A percentile compares a stretch with the other conserved stretches of the same genome.
These are phyloP conservation scores for Sesia bembeciformis DNA, from an alignment of 2,888 invertebrate species.

Conservation along the genomic window DNA sequence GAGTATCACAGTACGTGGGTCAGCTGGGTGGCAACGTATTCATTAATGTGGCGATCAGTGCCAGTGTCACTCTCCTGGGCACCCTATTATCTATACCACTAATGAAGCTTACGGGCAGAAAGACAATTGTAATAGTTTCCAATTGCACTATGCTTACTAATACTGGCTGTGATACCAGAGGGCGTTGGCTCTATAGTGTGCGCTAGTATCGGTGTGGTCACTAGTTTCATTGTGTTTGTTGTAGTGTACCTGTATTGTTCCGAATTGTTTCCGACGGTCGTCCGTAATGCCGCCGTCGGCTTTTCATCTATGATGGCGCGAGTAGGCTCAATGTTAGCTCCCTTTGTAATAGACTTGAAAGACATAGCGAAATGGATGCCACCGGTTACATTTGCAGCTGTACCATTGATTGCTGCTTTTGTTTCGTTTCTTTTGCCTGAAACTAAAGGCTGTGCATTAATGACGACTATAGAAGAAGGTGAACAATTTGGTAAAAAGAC, in stretches of 20 bases:
- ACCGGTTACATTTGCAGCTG: conserved; percentile 79
- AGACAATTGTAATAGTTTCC: conserved; percentile 76
- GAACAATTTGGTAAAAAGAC: conserved; percentile 70
- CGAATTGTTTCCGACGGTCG: conserved; percentile 91
- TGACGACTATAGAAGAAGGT: conserved; percentile 87
- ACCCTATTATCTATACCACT: conserved; percentile 77
- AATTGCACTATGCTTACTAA: conserved; percentile 76
- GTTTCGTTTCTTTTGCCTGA: conserved; percentile 81
- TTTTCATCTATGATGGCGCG: conserved; percentile 92
- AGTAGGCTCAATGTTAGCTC: conserved; percentile 89
- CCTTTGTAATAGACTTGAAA: conserved; percentile 81
- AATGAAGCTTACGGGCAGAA: conserved; percentile 79
- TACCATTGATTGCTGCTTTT: conserved; percentile 75
- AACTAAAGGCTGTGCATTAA: conserved; percentile 82
- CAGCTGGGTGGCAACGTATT: conserved; percentile 87
- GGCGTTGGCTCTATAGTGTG: conserved; percentile 68
- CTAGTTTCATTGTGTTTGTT: conserved; percentile 88
- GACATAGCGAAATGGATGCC: conserved; percentile 75
- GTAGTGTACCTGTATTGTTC: conserved; percentile 90
- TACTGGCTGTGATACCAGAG: conserved; percentile 70
- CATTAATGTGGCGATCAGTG: conserved; percentile 86
- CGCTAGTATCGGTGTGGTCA: conserved; percentile 83
- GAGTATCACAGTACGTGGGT: conserved; percentile 87
- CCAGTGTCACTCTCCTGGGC: conserved; percentile 75
- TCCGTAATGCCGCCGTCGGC: conserved; percentile 89